Evolutionary conservation across 2,888 invertebrate species (phyloP), one percentile per base, ranked within the genome.

Genomic region (Ormia ochracea): DNA sequence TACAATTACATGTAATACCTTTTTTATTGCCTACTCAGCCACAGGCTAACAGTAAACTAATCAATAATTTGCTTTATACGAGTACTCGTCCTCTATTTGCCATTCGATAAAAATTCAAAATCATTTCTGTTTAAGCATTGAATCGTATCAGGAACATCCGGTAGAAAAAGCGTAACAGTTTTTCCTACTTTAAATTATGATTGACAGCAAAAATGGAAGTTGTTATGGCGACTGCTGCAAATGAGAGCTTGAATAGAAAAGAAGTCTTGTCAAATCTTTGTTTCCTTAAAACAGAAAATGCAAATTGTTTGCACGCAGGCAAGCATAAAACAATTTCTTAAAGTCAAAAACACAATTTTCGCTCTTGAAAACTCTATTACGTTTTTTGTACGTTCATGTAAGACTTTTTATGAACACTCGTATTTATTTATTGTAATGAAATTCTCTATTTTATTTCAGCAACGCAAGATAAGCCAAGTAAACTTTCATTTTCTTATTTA

Each of bases 401-500:
- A 45, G 28, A 56, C 19, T 58, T 68, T 26, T 38, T n/a, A 1
- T 50, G 6, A 12, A 50, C 3, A 7, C 10, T 56, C 10, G 21
- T 50, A 14, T 52, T n/a, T 58, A 58, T 38, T 28, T 43, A n/a
- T 58, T 56, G 36, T n/a, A 50, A 36, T 33, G 23, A 66, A 33
- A 59, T 56, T 38, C 36, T 36, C 9, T 17, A 9, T 43, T 19
- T 21, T 45, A 45, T 43, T 52, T 73, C 4, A 26, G 45, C 14
- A 48, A 65, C 17, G 19, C 36, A 33, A 31, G 43, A 65, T 52
- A 28, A 66, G 31, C 33, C 14, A 28, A 36, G 31, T 43, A 50
- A 68, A 36, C 33, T 61, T 73, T 69, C 43, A 59, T 75, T 70
- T 79, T 70, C 63, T 36, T 23, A n/a, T n/a, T 17, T 41, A 10